Evolutionary conservation across 2,113 vertebrate species (phyloP).

Genomic region (Menura novaehollandiae): DNA sequence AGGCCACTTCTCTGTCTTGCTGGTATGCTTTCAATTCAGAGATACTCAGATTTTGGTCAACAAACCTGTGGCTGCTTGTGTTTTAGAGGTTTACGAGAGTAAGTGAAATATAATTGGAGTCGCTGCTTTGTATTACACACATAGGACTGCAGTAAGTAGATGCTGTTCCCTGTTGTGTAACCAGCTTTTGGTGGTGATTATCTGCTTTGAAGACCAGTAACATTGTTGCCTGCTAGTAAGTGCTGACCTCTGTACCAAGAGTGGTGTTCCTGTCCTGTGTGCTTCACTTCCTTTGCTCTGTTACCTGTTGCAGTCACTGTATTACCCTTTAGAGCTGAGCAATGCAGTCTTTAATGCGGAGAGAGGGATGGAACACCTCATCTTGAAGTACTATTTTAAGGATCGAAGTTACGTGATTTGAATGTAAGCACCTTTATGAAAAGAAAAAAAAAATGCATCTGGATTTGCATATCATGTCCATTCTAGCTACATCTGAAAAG

Average conservation of each 20-base stretch:
- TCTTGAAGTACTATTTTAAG: background rate
- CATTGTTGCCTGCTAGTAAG: background rate
- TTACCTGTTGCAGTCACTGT: background rate
- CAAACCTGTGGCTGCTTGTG: background rate
- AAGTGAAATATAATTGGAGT: background rate
- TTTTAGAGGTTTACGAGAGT: background rate
- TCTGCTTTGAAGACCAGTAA: background rate
- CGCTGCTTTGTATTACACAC: background rate
- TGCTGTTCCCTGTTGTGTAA: background rate
- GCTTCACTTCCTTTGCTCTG: background rate
- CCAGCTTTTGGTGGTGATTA: background rate
- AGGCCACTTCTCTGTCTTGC: background rate
- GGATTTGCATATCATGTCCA: background rate
- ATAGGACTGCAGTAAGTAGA: background rate
- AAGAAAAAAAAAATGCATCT: background rate
- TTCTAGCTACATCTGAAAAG: background rate
- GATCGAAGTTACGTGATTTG: background rate
- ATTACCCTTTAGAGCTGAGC: background rate
- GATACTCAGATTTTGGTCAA: background rate
- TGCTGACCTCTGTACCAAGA: background rate
- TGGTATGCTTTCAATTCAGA: background rate
- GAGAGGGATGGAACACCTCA: background rate
- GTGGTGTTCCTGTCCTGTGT: background rate
- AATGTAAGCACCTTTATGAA: background rate
- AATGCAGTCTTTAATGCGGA: background rate